Conservation (phyloP, 1,140 invertebrate genomes). For the Pteromalus puparum region DNA sequence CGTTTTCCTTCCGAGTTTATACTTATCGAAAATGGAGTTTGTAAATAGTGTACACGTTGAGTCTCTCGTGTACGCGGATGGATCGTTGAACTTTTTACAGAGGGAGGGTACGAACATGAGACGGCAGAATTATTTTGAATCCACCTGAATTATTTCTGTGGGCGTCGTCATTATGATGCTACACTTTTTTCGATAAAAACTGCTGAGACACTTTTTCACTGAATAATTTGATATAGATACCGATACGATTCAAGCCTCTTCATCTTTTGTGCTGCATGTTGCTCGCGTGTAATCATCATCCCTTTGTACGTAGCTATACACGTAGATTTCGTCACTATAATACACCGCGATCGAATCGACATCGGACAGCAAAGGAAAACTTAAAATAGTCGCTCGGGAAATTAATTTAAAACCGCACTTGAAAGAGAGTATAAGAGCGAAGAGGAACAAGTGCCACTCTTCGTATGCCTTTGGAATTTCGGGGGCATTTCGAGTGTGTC, state of each 20-base stretch:
- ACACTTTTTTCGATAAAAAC: conserved; percentile 11
- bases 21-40: not conserved
- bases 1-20: not conserved
- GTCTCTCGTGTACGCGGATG: not conserved
- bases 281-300: not conserved
- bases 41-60: not conserved
- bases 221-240: conserved; percentile 17
- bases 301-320: not conserved
- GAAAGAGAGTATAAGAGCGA: not conserved
- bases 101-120: not conserved
- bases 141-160: not conserved
- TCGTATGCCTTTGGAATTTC: no score
- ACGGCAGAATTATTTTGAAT: conserved; percentile 33
- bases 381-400: no score
- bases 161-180: conserved; percentile 33
- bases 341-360: not conserved
- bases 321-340: not conserved
- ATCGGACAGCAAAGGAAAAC: no score
- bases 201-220: conserved; percentile 25
- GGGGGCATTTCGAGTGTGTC: conserved; percentile 49
- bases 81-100: not conserved
- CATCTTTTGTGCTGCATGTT: not conserved
- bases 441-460: conserved; percentile 1
- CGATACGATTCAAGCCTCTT: not conserved
- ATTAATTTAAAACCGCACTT: not conserved